Percentiles rank a stretch among this genome's conserved stretches.
phyloP scores from a whole-genome alignment of 2,888 invertebrate genomes.

The Leucophora obtusa region DNA sequence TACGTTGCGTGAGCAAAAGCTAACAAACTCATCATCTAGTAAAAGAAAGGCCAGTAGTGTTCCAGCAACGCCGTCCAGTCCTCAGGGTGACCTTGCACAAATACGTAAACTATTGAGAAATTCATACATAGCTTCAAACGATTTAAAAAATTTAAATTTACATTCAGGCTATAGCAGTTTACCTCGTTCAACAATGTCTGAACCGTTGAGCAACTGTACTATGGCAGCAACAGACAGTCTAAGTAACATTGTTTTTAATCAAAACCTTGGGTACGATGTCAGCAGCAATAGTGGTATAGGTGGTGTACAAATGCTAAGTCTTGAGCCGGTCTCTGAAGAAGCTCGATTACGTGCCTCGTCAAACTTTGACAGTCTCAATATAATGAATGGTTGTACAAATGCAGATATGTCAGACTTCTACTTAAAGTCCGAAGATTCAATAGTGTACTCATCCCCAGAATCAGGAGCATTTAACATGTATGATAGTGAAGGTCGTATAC shows the following conservation, averaged over 20 bases:
- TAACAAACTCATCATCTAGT: conserved; percentile 81
- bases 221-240: conserved; percentile 72
- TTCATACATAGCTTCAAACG: conserved; percentile 67
- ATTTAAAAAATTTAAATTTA: conserved; percentile 57
- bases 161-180: conserved; percentile 88
- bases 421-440: conserved; percentile 83
- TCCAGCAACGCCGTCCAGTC: conserved; percentile 92
- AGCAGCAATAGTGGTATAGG: conserved; percentile 42
- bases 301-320: conserved; percentile 74
- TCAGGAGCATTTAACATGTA: conserved; percentile 81
- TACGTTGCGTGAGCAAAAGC: conserved; percentile 82
- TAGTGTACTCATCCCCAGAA: conserved; percentile 89
- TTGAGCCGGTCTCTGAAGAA: conserved; percentile 86
- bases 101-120: conserved; percentile 78
- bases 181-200: conserved; percentile 90
- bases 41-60: conserved; percentile 91
- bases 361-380: conserved; percentile 72
- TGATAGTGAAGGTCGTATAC: conserved; percentile 66
- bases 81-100: conserved; percentile 81
- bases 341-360: conserved; percentile 73
- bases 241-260: conserved; percentile 79
- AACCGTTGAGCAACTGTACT: conserved; percentile 81
- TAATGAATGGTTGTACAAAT: conserved; percentile 20
- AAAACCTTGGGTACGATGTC: conserved; percentile 66
- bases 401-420: conserved; percentile 82